phyloP scores from a whole-genome alignment of 2,888 invertebrate species.

The Ganaspis brasiliensis region DNA sequence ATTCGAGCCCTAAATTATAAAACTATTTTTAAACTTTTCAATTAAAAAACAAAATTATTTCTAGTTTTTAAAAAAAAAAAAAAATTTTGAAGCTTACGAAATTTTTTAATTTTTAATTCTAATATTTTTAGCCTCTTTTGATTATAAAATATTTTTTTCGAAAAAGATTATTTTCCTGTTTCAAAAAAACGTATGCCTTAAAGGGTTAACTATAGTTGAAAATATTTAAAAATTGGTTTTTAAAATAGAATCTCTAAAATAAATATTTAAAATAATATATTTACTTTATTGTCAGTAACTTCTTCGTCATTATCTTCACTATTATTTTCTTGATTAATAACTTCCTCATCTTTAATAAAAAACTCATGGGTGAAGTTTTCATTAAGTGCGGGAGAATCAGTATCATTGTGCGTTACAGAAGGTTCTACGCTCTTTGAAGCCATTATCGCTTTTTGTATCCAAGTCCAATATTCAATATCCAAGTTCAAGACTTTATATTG shows the following conservation, averaged over 20 bases:
- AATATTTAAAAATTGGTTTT: not conserved
- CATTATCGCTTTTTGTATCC: slow-evolving; percentile 14
- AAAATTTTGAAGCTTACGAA: too few species aligned
- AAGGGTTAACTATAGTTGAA: too few species aligned
- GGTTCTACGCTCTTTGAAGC: slow-evolving; percentile 8
- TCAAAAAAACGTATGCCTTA: too few species aligned
- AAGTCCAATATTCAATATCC: slow-evolving; percentile 5
- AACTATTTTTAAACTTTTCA: too few species aligned
- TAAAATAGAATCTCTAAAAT: not conserved
- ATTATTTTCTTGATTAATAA: not conserved
- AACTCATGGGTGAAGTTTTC: not conserved
- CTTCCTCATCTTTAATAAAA: not conserved
- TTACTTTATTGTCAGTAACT: not conserved
- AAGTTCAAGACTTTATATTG: not conserved
- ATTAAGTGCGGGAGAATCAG: not conserved
- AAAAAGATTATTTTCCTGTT: too few species aligned
- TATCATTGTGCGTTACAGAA: not conserved
- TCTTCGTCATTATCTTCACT: slow-evolving; percentile 1
- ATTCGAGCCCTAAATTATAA: too few species aligned
- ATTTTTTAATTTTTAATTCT: too few species aligned
- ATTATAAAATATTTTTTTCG: too few species aligned
- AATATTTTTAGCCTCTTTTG: too few species aligned
- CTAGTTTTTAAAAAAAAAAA: too few species aligned
- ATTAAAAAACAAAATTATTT: too few species aligned
- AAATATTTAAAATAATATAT: not conserved